Conservation (phyloP, 2,888 invertebrate species). For the Mantis religiosa region DNA sequence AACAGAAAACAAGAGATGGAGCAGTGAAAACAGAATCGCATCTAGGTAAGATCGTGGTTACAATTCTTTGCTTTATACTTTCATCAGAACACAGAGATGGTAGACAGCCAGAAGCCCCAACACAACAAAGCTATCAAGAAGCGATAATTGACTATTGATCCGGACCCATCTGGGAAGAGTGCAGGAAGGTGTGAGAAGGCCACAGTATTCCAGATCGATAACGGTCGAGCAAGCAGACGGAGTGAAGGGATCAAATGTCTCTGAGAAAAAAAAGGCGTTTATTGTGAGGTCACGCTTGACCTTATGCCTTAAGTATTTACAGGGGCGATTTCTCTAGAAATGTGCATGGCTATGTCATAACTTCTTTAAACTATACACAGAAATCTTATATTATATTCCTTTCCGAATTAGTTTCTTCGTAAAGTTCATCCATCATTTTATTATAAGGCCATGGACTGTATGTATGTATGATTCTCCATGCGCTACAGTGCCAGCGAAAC, state of each 20-base stretch:
- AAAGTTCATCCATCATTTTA: too few species aligned
- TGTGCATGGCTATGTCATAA: too few species aligned
- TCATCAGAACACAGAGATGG: background rate
- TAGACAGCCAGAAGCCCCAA: background rate
- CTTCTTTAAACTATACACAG: too few species aligned
- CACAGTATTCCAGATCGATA: background rate
- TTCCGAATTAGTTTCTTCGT: too few species aligned
- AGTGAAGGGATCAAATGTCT: background rate
- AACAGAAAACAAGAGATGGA: too few species aligned
- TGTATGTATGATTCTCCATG: too few species aligned
- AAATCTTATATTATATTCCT: too few species aligned
- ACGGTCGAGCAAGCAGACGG: background rate
- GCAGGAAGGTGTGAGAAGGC: background rate
- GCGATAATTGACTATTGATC: conserved; percentile 24
- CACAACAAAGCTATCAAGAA: conserved; percentile 25
- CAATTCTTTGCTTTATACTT: background rate
- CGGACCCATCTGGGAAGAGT: background rate
- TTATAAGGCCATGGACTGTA: too few species aligned
- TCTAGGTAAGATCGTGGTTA: background rate
- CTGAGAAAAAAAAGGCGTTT: background rate
- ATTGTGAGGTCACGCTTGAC: background rate
- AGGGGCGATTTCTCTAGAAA: too few species aligned
- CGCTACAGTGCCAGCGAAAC: too few species aligned
- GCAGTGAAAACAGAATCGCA: too few species aligned
- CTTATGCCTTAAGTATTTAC: background rate